Evolutionary conservation across 2,888 invertebrate species (phyloP), one percentile per base, ranked within the genome.

Genomic region (Stenotaenia linearis): DNA sequence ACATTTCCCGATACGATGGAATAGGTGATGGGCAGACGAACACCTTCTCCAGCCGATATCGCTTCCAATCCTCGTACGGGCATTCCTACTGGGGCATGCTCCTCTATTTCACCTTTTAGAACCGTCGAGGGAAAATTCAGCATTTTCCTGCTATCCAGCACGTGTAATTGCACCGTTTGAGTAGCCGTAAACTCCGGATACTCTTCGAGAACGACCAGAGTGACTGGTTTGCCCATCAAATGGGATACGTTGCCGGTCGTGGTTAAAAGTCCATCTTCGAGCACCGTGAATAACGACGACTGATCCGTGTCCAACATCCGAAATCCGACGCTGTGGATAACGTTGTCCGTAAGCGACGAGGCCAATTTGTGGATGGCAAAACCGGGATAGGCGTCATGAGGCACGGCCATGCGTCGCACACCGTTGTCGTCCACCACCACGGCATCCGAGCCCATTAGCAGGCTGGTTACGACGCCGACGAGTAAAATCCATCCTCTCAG

Each of bases 361-460:
- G 37, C 77, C 87, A 95, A 93, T 85, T 92, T 91, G 86, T 92
- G 92, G 85, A 95, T 92, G 85, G 93, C 93, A 88, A 92, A 95
- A 77, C 95, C 95, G 2, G 95, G 95, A 85, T 94, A 92, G 83
- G 93, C 93, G 86, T 96, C 95, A 87, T 95, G 95, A 77, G 95
- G 94, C 85, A 95, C 90, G 84, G 95, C 91, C 56, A 81, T 75
- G 18, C 77, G 78, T 78, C 79, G 78, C 23, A 80, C 28, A 21
- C 80, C 79, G 69, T 45, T 69, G 79, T 45, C 79, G 32, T 79
- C 61, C 45, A 25, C 37, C n/a, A 75, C 18, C 12, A 21, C 32
- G 21, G 2, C 69, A 69, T 12, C 12, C 12, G 69, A 69, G 15
- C 50, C 50, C 25, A 7, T 69, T n/a, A 28, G 15, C 69, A n/a